phyloP scores from a whole-genome alignment of 2,113 vertebrate genomes.

The Psilopsiagon aymara region DNA sequence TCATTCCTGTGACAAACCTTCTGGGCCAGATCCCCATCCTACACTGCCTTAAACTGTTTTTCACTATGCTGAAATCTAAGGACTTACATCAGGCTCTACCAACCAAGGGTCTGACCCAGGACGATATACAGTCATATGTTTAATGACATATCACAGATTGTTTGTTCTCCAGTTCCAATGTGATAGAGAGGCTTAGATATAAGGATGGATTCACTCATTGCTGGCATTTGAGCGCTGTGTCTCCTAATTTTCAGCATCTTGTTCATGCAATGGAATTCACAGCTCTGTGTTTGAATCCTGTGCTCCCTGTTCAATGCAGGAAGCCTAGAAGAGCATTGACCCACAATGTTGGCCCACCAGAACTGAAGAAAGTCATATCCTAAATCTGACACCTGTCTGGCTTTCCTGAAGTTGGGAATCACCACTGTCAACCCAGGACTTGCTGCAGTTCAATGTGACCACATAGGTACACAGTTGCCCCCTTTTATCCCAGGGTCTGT shows the following conservation, averaged over 20 bases:
- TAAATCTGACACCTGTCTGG: not conserved
- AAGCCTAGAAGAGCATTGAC: not conserved
- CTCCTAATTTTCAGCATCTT: not conserved
- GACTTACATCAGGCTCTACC: not conserved
- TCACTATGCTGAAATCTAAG: not conserved
- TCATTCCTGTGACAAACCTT: not conserved
- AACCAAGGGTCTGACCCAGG: not conserved
- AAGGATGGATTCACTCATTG: not conserved
- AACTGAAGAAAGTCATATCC: not conserved
- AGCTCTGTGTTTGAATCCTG: not conserved
- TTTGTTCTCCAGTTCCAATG: not conserved
- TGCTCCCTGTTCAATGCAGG: not conserved
- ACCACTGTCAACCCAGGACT: not conserved
- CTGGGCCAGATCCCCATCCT: not conserved
- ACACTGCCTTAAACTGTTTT: not conserved
- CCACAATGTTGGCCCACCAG: not conserved
- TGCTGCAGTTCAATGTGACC: not conserved
- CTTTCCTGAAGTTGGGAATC: not conserved
- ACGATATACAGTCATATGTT: not conserved
- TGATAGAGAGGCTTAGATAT: not conserved
- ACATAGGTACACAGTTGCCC: not conserved
- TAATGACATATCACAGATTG: not conserved
- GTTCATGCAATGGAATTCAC: not conserved
- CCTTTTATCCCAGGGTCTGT: not conserved
- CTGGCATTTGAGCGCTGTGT: not conserved